Percentiles rank a stretch among this genome's conserved stretches.
These are phyloP conservation scores for Cephus spinipes DNA, from an alignment of 2,888 invertebrate genomes.

Conservation along the genomic window DNA sequence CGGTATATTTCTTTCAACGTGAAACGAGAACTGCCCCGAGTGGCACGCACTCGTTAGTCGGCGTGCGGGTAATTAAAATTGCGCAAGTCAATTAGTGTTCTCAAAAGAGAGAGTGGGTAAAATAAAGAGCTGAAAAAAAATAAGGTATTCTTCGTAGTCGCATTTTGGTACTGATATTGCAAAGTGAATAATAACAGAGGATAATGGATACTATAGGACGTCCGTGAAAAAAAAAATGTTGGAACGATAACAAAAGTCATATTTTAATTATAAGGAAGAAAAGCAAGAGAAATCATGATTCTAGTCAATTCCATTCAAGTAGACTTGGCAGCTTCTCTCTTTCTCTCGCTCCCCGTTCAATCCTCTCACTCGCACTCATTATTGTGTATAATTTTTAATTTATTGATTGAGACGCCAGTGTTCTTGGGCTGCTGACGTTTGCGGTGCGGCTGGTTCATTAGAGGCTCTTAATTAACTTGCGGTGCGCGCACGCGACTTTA, in stretches of 20 bases:
- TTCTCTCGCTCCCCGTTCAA: background rate
- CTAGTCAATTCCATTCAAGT: background rate
- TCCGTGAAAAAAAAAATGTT: background rate
- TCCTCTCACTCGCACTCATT: constrained; percentile 6
- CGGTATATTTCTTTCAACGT: too few relatives aligned
- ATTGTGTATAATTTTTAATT: constrained; percentile 60
- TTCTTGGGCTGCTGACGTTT: constrained; percentile 56
- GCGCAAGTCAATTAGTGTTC: background rate
- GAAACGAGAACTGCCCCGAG: too few relatives aligned
- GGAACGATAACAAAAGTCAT: background rate
- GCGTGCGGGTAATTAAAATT: too few relatives aligned
- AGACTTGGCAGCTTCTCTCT: background rate
- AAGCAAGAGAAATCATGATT: background rate
- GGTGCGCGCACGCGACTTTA: constrained; percentile 61
- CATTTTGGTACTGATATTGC: background rate
- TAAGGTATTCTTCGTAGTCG: background rate
- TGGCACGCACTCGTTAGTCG: too few relatives aligned
- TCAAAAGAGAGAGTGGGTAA: background rate
- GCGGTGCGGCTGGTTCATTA: constrained; percentile 65
- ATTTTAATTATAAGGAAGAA: background rate
- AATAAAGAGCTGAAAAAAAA: background rate
- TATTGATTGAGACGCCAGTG: constrained; percentile 63
- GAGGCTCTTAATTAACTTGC: constrained; percentile 67
- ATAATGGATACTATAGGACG: background rate
- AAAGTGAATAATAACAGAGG: background rate